These are phyloP conservation scores for Dicerorhinus sumatrensis DNA, from an alignment of 2,113 vertebrate genomes.

Conservation along the genomic window DNA sequence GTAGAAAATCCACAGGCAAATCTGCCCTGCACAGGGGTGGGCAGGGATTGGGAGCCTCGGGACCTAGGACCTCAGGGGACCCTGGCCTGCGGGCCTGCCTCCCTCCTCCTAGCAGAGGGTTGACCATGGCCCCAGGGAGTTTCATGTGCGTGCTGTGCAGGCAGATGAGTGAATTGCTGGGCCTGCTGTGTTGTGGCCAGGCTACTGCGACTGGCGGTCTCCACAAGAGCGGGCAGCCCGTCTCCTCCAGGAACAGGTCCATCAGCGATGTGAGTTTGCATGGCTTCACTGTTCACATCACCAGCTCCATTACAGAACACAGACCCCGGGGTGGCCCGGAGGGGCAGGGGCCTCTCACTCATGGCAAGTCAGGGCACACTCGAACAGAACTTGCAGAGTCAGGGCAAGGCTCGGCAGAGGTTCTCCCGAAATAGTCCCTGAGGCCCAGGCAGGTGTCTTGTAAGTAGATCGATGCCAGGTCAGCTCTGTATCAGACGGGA, in stretches of 20 bases:
- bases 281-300: fast-evolving
- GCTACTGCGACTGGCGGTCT: background rate
- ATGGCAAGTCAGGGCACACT: background rate
- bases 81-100: background rate
- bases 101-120: background rate
- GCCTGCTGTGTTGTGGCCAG: background rate
- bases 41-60: background rate
- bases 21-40: background rate
- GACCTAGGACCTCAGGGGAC: background rate
- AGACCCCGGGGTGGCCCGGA: fast-evolving
- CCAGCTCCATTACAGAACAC: background rate
- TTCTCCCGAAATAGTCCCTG: background rate
- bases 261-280: background rate
- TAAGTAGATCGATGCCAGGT: fast-evolving
- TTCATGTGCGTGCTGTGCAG: background rate
- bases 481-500: background rate
- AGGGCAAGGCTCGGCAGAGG: background rate
- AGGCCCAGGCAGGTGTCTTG: fast-evolving
- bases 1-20: background rate
- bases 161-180: background rate
- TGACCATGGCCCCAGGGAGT: background rate
- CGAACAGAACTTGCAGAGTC: fast-evolving
- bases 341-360: background rate
- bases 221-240: background rate
- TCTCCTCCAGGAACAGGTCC: background rate